Evolutionary conservation across 1,140 invertebrate genomes (phyloP).

Genomic region (Neodiprion lecontei): DNA sequence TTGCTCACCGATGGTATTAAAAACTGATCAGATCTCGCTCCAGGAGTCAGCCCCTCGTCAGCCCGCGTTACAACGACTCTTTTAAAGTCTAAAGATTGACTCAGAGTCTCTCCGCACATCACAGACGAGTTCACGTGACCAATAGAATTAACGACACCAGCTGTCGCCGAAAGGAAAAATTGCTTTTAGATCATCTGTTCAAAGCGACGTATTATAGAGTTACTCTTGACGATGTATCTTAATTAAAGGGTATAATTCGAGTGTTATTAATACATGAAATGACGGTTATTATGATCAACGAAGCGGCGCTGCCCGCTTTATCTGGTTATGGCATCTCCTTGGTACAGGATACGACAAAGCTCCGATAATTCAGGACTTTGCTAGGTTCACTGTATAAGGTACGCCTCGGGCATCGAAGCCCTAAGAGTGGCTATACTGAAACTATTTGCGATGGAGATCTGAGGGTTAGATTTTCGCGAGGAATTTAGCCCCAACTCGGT

Average conservation of each 20-base stretch:
- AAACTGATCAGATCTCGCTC: neutral
- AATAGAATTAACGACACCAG: slow-evolving; percentile 41
- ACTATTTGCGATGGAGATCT: neutral
- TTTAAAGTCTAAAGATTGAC: too few species aligned
- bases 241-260: slow-evolving; percentile 26
- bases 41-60: neutral
- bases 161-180: slow-evolving; percentile 34
- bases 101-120: too few species aligned
- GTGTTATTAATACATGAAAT: slow-evolving; percentile 30
- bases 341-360: neutral
- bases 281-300: slow-evolving; percentile 5
- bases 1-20: neutral
- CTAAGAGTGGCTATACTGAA: neutral
- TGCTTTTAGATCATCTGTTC: slow-evolving; percentile 16
- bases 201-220: neutral
- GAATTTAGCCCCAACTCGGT: neutral
- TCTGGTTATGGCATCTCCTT: neutral
- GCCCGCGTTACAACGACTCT: too few species aligned
- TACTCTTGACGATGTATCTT: slow-evolving; percentile 28
- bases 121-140: neutral
- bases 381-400: neutral
- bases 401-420: neutral
- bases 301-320: neutral
- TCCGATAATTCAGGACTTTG: neutral
- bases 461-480: neutral